Evolutionary conservation across 2,888 invertebrate species (phyloP).

Genomic region (Mellilla xanthometata): DNA sequence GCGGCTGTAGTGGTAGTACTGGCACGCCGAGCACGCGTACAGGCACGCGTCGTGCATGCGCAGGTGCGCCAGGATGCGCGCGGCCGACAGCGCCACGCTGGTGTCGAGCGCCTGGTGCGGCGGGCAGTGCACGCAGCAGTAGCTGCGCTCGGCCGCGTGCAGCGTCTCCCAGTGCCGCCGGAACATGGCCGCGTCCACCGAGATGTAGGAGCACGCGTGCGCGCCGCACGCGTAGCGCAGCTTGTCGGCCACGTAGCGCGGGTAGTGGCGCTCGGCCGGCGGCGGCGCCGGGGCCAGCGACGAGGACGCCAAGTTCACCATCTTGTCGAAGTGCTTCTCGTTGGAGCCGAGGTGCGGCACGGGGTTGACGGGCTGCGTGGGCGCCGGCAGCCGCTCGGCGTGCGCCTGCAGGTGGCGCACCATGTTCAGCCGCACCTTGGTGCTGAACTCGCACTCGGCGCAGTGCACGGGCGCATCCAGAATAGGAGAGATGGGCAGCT

Average conservation of each 20-base stretch:
- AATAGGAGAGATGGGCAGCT: conserved; percentile 85
- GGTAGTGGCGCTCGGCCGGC: conserved; percentile 47
- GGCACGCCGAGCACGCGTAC: conserved; percentile 88
- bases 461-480: conserved; percentile 84
- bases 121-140: conserved; percentile 89
- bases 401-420: conserved; percentile 87
- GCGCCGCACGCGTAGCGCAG: conserved; percentile 88
- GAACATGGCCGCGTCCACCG: conserved; percentile 87
- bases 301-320: conserved; percentile 89
- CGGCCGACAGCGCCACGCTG: conserved; percentile 70
- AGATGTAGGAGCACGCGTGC: conserved; percentile 86
- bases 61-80: conserved; percentile 87
- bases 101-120: conserved; percentile 76
- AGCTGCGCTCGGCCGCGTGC: conserved; percentile 83
- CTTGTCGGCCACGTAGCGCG: conserved; percentile 77
- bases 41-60: conserved; percentile 88
- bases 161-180: conserved; percentile 88
- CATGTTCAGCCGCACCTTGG: conserved; percentile 88
- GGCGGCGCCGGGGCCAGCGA: conserved; percentile 14
- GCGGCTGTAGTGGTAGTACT: conserved; percentile 83
- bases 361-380: conserved; percentile 86
- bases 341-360: conserved; percentile 90
- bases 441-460: conserved; percentile 85
- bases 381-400: conserved; percentile 52
- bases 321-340: conserved; percentile 92